Evolutionary conservation across 2,113 vertebrate species (phyloP), one percentile per base, ranked within the genome.

Genomic region (Manacus vitellinus): DNA sequence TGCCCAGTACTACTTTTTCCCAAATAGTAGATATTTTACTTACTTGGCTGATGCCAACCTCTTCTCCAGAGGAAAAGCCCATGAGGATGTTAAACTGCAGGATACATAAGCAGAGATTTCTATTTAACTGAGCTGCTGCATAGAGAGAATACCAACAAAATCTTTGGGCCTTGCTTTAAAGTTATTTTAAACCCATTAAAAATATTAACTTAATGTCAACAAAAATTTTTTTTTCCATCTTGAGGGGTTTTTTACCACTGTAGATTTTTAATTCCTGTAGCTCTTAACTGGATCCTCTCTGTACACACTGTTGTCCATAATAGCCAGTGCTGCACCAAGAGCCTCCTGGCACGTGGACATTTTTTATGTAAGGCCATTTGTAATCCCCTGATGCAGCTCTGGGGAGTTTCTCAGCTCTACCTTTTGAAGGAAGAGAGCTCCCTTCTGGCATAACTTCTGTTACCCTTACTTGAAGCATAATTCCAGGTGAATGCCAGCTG

Each of bases 401-500:
- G 44, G 22, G 39, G 71, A 86, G 68, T 62, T 67, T 81, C 65
- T 82, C 35, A n/a, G 70, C 90, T 89, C 49, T 58, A 28, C 43
- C 37, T 93, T 86, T 61, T 44, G 52, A 56, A 77, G 75, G 89
- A 87, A 85, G 44, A 92, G 63, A 35, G 54, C 35, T 91, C 21
- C 55, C 39, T 85, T 91, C 63, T 93, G 77, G 85, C 71, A 68
- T 94, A 81, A 85, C 66, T 92, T 91, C 66, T 76, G 35, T 91
- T 93, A 76, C n/a, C 73, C 37, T 85, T 94, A 49, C 94, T 95
- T 87, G 93, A 94, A 96, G 61, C 72, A 33, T 66, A 49, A 52
- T 66, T 56, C 25, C 83, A 72, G 82, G 56, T 72, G 80, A 93
- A 49, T 91, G 79, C 78, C 75, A 51, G 76, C 70, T 81, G 66